Base-by-base conservation (phyloP, 2,797 vertebrate species). In the Stomatorhinus walkeri region DNA sequence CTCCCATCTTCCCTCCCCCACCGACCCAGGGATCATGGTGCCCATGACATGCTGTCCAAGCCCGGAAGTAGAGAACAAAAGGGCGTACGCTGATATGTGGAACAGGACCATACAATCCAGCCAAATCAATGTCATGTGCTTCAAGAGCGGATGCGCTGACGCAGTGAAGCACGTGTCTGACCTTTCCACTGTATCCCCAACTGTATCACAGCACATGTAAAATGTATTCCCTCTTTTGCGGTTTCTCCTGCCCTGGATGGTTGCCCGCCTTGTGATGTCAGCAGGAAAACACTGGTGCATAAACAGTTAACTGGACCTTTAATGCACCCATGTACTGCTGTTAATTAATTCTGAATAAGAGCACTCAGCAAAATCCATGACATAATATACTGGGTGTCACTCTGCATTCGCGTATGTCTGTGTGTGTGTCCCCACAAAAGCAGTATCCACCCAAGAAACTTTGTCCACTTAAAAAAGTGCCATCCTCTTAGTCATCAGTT, bases 381-480 rank as follows among this genome's bases (percentile, higher is more conserved):
- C 14, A 36, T 32, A 6, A 19, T 40, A 40, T 4, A 40, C 68
- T 36, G 85, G 86, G 43, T 49, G 79, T 88, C 68, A 32, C 24
- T n/a, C 48, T 88, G 85, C 90, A 32, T 90, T 88, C 91, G 91
- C 91, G 51, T 90, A 88, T 88, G 68, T 89, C 72, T 88, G 51
- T 59, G 32, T 64, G 83, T 89, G 85, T 89, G 51, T 89, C 9
- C n/a, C 40, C 32, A n/a, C 36, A 79, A 43, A 79, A 36, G 6
- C 2, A 1, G 72, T 6, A 79, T 16, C 36, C 68, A 36, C 28
- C 36, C 28, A 36, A 32, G 64, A 72, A 72, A 72, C 24, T 76
- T 76, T 40, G 16, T 40, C 68, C 36, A 19, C 72, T 40, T 79
- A 40, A 79, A 43, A 79, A 79, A 79, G 36, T 43, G 14, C 36